These are phyloP conservation scores for Choloepus didactylus DNA, from an alignment of 2,797 vertebrate genomes.

Conservation along the genomic window DNA sequence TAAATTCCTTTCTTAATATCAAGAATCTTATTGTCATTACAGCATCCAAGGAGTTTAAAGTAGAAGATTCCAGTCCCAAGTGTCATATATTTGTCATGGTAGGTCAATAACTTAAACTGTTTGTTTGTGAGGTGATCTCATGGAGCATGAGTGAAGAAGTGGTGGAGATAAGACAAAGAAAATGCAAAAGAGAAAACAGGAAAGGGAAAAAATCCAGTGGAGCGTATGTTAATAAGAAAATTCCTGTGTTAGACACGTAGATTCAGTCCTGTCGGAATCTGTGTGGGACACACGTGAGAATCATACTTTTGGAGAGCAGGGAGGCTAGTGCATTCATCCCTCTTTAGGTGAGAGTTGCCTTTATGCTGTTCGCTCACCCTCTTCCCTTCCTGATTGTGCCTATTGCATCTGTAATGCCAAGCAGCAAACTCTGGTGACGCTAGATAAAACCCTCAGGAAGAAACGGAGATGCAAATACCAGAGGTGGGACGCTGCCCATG, in stretches of 20 bases:
- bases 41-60: not conserved
- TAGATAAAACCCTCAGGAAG: not conserved
- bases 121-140: too few species aligned
- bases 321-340: not conserved
- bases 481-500: fast-evolving
- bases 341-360: not conserved
- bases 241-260: not conserved
- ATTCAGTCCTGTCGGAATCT: not conserved
- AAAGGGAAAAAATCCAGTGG: not conserved
- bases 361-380: not conserved
- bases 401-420: not conserved
- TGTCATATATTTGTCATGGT: too few species aligned
- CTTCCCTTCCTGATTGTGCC: too few species aligned
- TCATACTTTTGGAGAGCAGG: fast-evolving
- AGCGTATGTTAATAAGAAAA: not conserved
- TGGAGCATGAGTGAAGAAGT: too few species aligned
- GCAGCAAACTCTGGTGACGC: not conserved
- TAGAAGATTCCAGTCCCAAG: not conserved
- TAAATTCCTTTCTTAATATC: not conserved
- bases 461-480: fast-evolving
- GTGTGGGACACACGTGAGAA: too few species aligned
- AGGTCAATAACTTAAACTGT: too few species aligned
- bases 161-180: too few species aligned
- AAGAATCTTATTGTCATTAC: not conserved
- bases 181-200: not conserved